A percentile compares a stretch with the other conserved stretches of the same genome.
phyloP scores from a whole-genome alignment of 2,797 vertebrate genomes.

The Hoplostethus mediterraneus region DNA sequence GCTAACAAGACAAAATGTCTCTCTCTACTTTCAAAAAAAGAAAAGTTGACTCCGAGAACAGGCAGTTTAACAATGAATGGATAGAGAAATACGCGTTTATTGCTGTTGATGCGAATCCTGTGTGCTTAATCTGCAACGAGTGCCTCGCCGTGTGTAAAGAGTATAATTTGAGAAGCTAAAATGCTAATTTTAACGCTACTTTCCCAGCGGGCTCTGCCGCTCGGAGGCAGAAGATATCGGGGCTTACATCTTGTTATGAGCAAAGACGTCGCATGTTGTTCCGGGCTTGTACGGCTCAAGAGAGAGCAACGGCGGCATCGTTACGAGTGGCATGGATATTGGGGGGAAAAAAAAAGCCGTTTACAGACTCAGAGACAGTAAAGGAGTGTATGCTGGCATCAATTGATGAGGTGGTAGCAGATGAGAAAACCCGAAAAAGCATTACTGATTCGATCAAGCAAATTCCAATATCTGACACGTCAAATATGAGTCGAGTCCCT shows the following conservation, averaged over 20 bases:
- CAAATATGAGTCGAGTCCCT: conserved; percentile 30
- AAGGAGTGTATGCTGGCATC: conserved; percentile 41
- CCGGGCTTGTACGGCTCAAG: conserved; percentile 8
- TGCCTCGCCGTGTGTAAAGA: conserved; percentile 6
- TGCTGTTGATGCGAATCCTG: background rate
- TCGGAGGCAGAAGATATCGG: background rate
- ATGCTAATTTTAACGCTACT: conserved; percentile 20
- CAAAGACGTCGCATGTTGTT: conserved; percentile 5
- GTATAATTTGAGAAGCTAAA: conserved; percentile 12
- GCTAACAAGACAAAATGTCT: conserved; percentile 6
- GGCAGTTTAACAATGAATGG: conserved; percentile 27
- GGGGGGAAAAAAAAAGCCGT: conserved; percentile 18
- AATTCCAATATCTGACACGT: conserved; percentile 37
- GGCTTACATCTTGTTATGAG: conserved; percentile 13
- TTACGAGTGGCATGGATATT: conserved; percentile 19
- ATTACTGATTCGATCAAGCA: conserved; percentile 22
- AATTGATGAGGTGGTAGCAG: conserved; percentile 35
- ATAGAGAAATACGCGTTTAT: conserved; percentile 20
- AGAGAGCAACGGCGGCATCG: conserved; percentile 14
- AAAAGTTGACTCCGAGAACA: conserved; percentile 25
- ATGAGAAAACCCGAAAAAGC: conserved; percentile 21
- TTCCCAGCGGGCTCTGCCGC: conserved; percentile 16
- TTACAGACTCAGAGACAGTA: conserved; percentile 30
- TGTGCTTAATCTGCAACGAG: too few species aligned
- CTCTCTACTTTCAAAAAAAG: conserved; percentile 11